Evolutionary conservation across 2,113 vertebrate species (phyloP).

Genomic region (Chinchilla lanigera): DNA sequence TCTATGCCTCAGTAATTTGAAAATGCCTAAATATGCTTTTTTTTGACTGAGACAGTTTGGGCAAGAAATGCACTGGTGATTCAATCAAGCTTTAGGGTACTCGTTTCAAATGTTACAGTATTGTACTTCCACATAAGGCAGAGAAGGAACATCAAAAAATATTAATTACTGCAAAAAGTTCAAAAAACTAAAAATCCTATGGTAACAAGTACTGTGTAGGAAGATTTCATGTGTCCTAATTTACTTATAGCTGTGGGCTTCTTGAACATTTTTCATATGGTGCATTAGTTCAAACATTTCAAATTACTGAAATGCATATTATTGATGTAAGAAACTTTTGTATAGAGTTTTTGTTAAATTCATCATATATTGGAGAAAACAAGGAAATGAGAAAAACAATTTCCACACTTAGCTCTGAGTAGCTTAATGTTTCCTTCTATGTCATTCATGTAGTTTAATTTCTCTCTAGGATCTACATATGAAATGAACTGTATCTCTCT

Average conservation of each 20-base stretch:
- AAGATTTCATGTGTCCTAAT: constrained; percentile 26
- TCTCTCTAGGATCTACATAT: neutral
- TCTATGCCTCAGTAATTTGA: constrained; percentile 42
- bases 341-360: neutral
- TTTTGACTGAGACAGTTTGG: constrained; percentile 43
- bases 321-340: constrained; percentile 54
- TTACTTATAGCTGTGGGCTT: constrained; percentile 57
- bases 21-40: constrained; percentile 44
- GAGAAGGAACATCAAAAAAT: neutral
- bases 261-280: constrained; percentile 72
- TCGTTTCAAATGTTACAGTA: constrained; percentile 34
- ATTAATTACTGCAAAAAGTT: constrained; percentile 66
- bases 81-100: constrained; percentile 15
- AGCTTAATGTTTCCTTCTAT: neutral
- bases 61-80: constrained; percentile 52
- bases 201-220: neutral
- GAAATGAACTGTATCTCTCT: constrained; percentile 44
- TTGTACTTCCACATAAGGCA: neutral
- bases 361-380: neutral
- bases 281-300: constrained; percentile 67
- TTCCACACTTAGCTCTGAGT: neutral
- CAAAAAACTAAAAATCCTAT: constrained; percentile 63
- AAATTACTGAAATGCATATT: constrained; percentile 54
- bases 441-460: neutral
- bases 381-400: neutral